These are phyloP conservation scores for Gephyroberyx darwinii DNA, from an alignment of 2,797 vertebrate genomes.

Conservation along the genomic window DNA sequence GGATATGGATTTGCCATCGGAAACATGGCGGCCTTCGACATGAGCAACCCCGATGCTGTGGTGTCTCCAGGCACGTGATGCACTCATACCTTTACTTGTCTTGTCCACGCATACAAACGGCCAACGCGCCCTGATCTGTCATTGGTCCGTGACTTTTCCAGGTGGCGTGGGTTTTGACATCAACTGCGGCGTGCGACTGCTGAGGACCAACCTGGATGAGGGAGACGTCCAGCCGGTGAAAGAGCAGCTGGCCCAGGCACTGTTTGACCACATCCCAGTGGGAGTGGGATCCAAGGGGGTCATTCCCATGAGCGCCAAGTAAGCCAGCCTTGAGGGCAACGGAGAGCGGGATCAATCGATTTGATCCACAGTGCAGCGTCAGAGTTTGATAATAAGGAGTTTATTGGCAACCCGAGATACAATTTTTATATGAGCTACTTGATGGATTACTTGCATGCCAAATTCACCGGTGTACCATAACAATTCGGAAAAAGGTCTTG, in stretches of 20 bases:
- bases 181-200: constrained; percentile 95
- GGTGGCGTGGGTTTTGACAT: constrained; percentile 98
- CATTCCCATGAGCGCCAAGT: constrained; percentile 98
- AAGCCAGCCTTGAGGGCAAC: constrained; percentile 57
- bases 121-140: not conserved
- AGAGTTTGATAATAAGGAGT: no score
- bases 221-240: constrained; percentile 96
- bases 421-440: no score
- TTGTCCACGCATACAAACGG: not conserved
- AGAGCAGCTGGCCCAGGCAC: constrained; percentile 95
- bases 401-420: no score
- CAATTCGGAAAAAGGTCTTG: no score
- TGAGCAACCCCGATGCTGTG: constrained; percentile 90
- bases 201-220: constrained; percentile 96
- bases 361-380: no score
- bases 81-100: not conserved
- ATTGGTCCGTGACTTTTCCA: constrained; percentile 49
- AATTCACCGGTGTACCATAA: no score
- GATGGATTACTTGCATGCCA: no score
- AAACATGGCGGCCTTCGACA: constrained; percentile 99
- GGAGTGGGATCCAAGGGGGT: constrained; percentile 97
- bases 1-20: constrained; percentile 99
- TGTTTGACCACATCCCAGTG: constrained; percentile 99
- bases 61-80: constrained; percentile 90
- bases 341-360: no score